These are phyloP conservation scores for Fringilla coelebs DNA, from an alignment of 2,797 vertebrate genomes.

Conservation along the genomic window DNA sequence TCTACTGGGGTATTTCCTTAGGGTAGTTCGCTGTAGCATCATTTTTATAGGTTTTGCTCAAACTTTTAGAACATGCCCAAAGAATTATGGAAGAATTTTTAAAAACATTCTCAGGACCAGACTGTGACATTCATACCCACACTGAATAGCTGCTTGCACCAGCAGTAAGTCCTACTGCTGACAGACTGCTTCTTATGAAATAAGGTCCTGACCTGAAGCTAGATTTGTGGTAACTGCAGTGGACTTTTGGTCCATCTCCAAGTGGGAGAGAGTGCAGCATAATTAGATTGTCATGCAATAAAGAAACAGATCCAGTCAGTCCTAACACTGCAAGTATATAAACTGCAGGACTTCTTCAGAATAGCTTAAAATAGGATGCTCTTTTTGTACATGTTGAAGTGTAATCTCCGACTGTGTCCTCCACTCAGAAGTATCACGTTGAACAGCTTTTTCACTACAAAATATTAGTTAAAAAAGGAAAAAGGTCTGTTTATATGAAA, in stretches of 20 bases:
- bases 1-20: neutral
- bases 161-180: neutral
- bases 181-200: neutral
- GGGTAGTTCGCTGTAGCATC: neutral
- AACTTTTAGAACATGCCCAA: neutral
- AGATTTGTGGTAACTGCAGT: neutral
- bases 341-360: neutral
- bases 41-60: neutral
- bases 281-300: neutral
- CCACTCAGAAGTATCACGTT: neutral
- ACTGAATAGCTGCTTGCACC: neutral
- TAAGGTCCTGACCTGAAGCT: neutral
- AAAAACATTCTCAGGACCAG: neutral
- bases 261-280: slow-evolving; percentile 3
- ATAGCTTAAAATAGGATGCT: neutral
- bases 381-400: neutral
- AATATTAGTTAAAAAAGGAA: neutral
- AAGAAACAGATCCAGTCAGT: neutral
- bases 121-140: neutral
- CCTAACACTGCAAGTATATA: neutral
- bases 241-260: neutral
- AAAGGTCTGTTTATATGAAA: neutral
- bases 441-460: neutral
- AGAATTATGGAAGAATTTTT: slow-evolving; percentile 5
- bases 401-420: neutral